These are phyloP conservation scores for Epistrophe eligans DNA, from an alignment of 2,888 invertebrate genomes.

Conservation along the genomic window DNA sequence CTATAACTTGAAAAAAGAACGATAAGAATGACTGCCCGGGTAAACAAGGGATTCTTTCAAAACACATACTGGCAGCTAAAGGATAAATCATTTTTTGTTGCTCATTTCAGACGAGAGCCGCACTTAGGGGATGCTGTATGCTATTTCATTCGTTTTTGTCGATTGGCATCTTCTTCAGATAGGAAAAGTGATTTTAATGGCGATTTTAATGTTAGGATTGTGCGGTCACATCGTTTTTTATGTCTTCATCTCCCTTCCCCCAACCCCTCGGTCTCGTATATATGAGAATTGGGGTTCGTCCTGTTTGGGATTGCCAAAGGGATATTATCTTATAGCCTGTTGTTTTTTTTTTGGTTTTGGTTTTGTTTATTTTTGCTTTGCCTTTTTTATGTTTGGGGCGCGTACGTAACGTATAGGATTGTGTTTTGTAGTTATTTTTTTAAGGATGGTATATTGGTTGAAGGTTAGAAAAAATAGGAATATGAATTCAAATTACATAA, in stretches of 20 bases:
- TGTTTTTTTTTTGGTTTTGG: slow-evolving; percentile 39
- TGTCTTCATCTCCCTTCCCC: slow-evolving; percentile 47
- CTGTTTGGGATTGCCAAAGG: slow-evolving; percentile 62
- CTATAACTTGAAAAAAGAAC: slow-evolving; percentile 16
- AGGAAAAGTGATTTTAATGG: slow-evolving; percentile 75
- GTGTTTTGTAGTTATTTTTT: slow-evolving; percentile 11
- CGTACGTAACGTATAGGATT: background rate
- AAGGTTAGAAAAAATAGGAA: slow-evolving; percentile 46
- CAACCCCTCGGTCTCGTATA: background rate
- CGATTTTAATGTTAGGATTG: slow-evolving; percentile 75
- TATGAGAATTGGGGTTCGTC: slow-evolving; percentile 15
- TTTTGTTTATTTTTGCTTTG: slow-evolving; percentile 26
- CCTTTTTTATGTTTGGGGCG: slow-evolving; percentile 48
- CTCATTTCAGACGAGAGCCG: slow-evolving; percentile 70
- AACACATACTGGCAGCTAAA: slow-evolving; percentile 60
- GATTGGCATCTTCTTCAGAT: slow-evolving; percentile 75
- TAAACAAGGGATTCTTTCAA: slow-evolving; percentile 65
- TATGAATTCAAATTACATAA: slow-evolving; percentile 68
- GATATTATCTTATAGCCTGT: slow-evolving; percentile 63
- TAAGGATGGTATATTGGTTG: slow-evolving; percentile 60
- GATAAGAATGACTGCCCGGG: slow-evolving; percentile 48
- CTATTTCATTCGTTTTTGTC: slow-evolving; percentile 70
- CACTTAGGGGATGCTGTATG: slow-evolving; percentile 66
- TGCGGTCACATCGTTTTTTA: slow-evolving; percentile 76
- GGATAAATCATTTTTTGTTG: slow-evolving; percentile 75